Evolutionary conservation across 2,113 vertebrate genomes (phyloP), one percentile per base, ranked within the genome.

Genomic region (Oreochromis aureus): DNA sequence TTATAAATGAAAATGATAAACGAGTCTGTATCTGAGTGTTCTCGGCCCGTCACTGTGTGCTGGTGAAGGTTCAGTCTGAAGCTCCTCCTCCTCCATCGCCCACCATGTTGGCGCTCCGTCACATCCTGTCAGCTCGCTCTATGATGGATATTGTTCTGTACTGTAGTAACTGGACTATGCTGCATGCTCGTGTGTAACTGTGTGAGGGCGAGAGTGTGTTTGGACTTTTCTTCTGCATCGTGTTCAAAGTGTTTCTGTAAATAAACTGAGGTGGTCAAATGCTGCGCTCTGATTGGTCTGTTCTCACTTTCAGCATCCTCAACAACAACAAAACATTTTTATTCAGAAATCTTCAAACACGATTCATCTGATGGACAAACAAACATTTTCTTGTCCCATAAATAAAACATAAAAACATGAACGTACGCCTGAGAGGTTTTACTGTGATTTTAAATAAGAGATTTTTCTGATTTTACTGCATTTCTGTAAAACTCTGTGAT

Each of bases 231-330:
- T 86, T 89, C 92, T 94, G 88, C 82, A 85, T 92, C 30, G 81
- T 93, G 92, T 89, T 92, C 36, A 85, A 85, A 87, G 87, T 94
- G 92, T 87, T 92, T 89, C 91, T 94, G 93, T 94, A 93, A 95
- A 95, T 95, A 95, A 95, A 95, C 56, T 39, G 83, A 91, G 30
- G 48, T 94, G 90, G 34, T 89, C 39, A 80, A 91, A 89, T 2
- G 15, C 63, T 89, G 82, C 3, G 5, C 3, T 90, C 76, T 90
- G 61, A 86, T 91, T 92, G 86, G 79, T 90, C 81, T 11, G 1
- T 85, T 83, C 36, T 69, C 18, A 22, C 4, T 27, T 36, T 71
- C 18, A 73, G 34, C 61, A 39, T 22, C 34, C 34, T 39, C 32
- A 66, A 36, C 61, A 32, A 61, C 2, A 36, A 5, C 27, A 63